Conservation (phyloP, 2,888 invertebrate genomes). For the Acanthococcus lagerstroemiae region DNA sequence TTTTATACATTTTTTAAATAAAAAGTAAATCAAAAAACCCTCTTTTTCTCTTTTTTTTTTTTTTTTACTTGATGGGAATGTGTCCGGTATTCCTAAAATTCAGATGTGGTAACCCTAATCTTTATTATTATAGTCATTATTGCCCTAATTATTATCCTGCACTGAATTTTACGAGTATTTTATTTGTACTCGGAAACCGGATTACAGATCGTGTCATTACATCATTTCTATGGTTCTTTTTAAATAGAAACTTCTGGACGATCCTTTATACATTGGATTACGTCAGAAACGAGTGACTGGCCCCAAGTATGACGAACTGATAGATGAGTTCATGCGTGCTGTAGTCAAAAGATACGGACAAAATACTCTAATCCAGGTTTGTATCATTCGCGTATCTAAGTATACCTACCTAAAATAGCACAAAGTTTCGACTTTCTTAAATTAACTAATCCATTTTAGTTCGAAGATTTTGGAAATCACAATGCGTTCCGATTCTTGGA, state of each 20-base stretch:
- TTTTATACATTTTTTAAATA: too few species aligned
- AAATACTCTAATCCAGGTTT: constrained; percentile 62
- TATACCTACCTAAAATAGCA: not conserved
- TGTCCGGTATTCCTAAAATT: too few species aligned
- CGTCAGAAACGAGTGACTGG: constrained; percentile 76
- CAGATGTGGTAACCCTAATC: too few species aligned
- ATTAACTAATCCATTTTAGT: constrained; percentile 46
- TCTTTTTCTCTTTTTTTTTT: too few species aligned
- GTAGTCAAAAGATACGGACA: constrained; percentile 78
- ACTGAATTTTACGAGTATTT: not conserved
- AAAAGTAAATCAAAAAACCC: too few species aligned
- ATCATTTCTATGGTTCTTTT: constrained; percentile 25
- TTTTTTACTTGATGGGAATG: too few species aligned
- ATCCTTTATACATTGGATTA: constrained; percentile 90
- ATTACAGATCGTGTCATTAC: too few species aligned
- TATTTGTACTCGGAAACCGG: not conserved
- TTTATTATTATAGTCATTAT: too few species aligned
- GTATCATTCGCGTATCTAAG: too few species aligned
- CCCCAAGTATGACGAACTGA: constrained; percentile 76
- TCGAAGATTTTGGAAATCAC: constrained; percentile 94
- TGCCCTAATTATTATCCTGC: too few species aligned
- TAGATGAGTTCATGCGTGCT: constrained; percentile 96
- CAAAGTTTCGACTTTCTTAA: too few species aligned
- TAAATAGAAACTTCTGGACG: constrained; percentile 66
- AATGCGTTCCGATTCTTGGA: constrained; percentile 93